Base-by-base conservation (phyloP, 2,797 vertebrate genomes). In the Miichthys miiuy region DNA sequence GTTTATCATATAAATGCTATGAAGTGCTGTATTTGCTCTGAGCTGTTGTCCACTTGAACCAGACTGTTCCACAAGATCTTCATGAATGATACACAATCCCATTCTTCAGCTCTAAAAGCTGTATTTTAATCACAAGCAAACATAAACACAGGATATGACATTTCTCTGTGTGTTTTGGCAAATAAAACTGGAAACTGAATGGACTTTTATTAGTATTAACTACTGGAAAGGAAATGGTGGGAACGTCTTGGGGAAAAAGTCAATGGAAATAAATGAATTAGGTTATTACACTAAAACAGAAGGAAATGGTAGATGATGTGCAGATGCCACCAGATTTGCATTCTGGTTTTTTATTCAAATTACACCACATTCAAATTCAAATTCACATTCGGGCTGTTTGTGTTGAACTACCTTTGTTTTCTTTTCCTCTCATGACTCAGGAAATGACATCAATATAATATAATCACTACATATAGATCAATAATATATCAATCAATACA, bases 11-110 rank as follows among this genome's bases (percentile, higher is more conserved):
- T 42, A 4, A 20, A 13, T n/a, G 72, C 52, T 50, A 56, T 75
- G 72, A 82, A 64, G 75, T 79, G 64, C 63, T 77, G 68, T 73
- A 42, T 64, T 57, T 57, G 61, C 65, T 58, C 38, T 71, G 65
- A 85, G 61, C 50, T 68, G 10, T 38, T 50, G 46, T 69, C 34
- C 2, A 17, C 51, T 47, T 67, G 63, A 38, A 44, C 61, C 21
- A 55, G 25, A 67, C 38, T 51, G 7, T 20, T 42, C 1, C 30
- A 55, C 50, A 73, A 13, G 44, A 17, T 72, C 23, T 60, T 14
- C 30, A 23, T 25, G 55, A 41, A 68, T 58, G 0, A 16, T 12
- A 6, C 27, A 12, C 18, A 52, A 72, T 21, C 7, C 6, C 0
- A 51, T 18, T 1, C 8, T 62, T 60, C 44, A 48, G 13, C 63